These are phyloP conservation scores for Agrotis puta DNA, from an alignment of 2,888 invertebrate genomes.

Conservation along the genomic window DNA sequence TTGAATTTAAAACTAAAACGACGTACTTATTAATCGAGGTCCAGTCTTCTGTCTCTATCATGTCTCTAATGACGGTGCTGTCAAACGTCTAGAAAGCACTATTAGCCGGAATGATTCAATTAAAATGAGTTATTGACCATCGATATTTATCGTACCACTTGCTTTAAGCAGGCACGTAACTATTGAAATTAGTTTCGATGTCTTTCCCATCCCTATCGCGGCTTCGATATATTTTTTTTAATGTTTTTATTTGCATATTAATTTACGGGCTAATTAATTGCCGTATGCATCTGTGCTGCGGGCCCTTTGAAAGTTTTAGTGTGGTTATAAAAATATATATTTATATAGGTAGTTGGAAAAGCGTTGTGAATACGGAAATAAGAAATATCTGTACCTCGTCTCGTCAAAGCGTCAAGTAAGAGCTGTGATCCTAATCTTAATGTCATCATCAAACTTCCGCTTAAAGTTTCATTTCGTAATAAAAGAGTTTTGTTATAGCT, in stretches of 20 bases:
- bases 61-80: conserved; percentile 84
- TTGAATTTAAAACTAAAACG: conserved; percentile 62
- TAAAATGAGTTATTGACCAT: conserved; percentile 86
- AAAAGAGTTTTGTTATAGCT: conserved; percentile 36
- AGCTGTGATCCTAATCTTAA: conserved; percentile 60
- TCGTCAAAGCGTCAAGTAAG: conserved; percentile 53
- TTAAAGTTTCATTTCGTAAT: conserved; percentile 38
- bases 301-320: conserved; percentile 60
- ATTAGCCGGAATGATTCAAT: conserved; percentile 87
- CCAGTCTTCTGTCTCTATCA: conserved; percentile 78
- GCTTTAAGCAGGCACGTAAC: conserved; percentile 58
- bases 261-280: conserved; percentile 65
- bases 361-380: conserved; percentile 23
- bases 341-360: conserved; percentile 38
- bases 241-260: conserved; percentile 66
- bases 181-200: conserved; percentile 61
- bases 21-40: conserved; percentile 76
- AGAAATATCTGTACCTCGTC: conserved; percentile 32
- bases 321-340: conserved; percentile 49
- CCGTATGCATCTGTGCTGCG: conserved; percentile 47
- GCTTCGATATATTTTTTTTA: conserved; percentile 49
- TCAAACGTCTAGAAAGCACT: conserved; percentile 86
- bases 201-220: conserved; percentile 60
- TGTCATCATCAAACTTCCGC: conserved; percentile 57
- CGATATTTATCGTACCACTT: conserved; percentile 73